Base-by-base conservation (phyloP, 1,140 invertebrate genomes). In the Penaeus vannamei region DNA sequence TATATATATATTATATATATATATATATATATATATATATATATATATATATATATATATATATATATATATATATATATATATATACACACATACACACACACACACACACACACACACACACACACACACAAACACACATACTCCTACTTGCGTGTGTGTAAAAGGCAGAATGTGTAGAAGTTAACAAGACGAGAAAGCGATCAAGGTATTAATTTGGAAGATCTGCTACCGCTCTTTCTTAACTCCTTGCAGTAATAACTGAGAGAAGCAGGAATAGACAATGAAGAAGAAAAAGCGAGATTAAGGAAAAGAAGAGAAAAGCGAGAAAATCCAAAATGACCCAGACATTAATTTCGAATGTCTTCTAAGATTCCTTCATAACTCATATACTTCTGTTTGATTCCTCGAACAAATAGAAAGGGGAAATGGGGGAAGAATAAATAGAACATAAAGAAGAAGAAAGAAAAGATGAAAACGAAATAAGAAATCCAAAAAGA, bases 61-160 rank as follows among this genome's bases (percentile, higher is more conserved):
- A n/a, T 72, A 72, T 72, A 23, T 10, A 23, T 72, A 72, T 17
- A 72, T 29, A n/a, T 29, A 36, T 72, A 29, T 29, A 72, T 10
- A 20, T 72, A 12, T 26, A 29, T 72, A n/a, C 5, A 72, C 10
- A 72, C 10, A 26, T 19, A 72, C n/a, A 32, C n/a, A 12, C n/a
- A 72, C n/a, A 72, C n/a, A 72, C n/a, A 72, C n/a, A 72, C n/a
- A 72, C n/a, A 72, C n/a, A 72, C 26, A 72, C 10, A 26, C 4
- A 72, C n/a, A 32, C n/a, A 12, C n/a, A 72, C n/a, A 72, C n/a
- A 72, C n/a, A 72, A 22, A n/a, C n/a, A 72, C n/a, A 72, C n/a
- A 72, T n/a, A 72, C n/a, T 12, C n/a, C 17, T 72, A 32, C n/a
- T 12, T 72, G 17, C n/a, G 66, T 72, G 66, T 72, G 17, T 72